These are phyloP conservation scores for Anastrepha ludens DNA, from an alignment of 1,140 invertebrate species.

Conservation along the genomic window DNA sequence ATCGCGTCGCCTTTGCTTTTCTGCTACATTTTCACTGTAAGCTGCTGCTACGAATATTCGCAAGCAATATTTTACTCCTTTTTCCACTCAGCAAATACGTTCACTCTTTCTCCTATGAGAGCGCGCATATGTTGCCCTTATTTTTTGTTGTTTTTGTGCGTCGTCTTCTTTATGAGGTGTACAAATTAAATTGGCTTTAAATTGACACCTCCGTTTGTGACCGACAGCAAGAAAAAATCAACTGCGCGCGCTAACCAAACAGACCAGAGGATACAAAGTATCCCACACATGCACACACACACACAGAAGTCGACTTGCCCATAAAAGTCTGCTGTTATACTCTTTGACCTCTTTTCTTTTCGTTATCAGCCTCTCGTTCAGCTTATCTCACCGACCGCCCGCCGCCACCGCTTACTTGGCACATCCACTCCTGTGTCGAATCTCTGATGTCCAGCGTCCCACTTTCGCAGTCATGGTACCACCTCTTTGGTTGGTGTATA, in stretches of 20 bases:
- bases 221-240: not conserved
- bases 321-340: not conserved
- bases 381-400: too few relatives aligned
- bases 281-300: not conserved
- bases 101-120: not conserved
- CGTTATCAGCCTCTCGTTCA: too few relatives aligned
- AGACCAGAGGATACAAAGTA: not conserved
- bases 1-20: not conserved
- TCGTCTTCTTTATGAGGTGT: not conserved
- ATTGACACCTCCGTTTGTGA: slow-evolving; percentile 42
- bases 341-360: not conserved
- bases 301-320: too few relatives aligned
- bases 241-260: not conserved
- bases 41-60: too few relatives aligned
- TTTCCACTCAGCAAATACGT: not conserved
- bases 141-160: not conserved
- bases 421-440: not conserved
- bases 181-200: slow-evolving; percentile 53
- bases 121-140: not conserved
- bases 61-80: not conserved
- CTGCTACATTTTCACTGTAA: not conserved
- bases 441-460: not conserved
- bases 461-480: not conserved
- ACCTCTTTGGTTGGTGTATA: not conserved
- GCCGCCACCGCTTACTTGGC: too few relatives aligned